Base-by-base conservation (phyloP, 1,140 invertebrate species). In the Drosophila subpulchrella region DNA sequence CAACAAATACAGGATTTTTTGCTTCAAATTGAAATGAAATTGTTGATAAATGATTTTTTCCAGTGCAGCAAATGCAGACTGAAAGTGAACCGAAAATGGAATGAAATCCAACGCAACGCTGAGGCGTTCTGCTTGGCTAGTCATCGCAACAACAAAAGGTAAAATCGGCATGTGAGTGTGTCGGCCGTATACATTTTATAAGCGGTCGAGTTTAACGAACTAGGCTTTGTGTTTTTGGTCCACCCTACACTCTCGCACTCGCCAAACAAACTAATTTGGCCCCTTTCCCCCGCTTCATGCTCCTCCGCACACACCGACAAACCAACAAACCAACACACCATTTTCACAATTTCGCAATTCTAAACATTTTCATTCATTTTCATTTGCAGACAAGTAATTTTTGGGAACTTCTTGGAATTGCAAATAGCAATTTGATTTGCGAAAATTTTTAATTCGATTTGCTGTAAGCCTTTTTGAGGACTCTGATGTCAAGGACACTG, bases 151-250 rank as follows among this genome's bases (percentile, higher is more conserved):
- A 51, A 58, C 67, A 63, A 63, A 50, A 50, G 63, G 24, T 63
- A 66, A 65, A 55, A 71, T 54, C 63, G 36, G 50, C 53, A 75
- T 63, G 78, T 67, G 70, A 62, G 63, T 65, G 75, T 66, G 73
- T 78, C 61, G 74, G 68, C 48, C 60, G 30, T 81, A 60, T 24
- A 66, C 47, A 85, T 81, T 79, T 63, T 63, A 89, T 89, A 88
- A 88, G 70, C 84, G 75, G 62, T 34, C 51, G 73, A 75, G 84
- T 88, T 88, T 88, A 88, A 89, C 77, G 84, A 88, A 88, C 84
- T 88, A 62, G 51, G 76, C 75, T 78, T 89, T 73, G 60, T 53
- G 51, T 70, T 70, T 70, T 75, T 61, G 66, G 68, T 84, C 62
- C 57, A 48, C 38, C 44, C 71, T 65, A 60, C 44, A 6, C 42